Percentiles rank a stretch among this genome's conserved stretches.
phyloP scores from a whole-genome alignment of 2,888 invertebrate genomes.

The Limnephilus auricula region DNA sequence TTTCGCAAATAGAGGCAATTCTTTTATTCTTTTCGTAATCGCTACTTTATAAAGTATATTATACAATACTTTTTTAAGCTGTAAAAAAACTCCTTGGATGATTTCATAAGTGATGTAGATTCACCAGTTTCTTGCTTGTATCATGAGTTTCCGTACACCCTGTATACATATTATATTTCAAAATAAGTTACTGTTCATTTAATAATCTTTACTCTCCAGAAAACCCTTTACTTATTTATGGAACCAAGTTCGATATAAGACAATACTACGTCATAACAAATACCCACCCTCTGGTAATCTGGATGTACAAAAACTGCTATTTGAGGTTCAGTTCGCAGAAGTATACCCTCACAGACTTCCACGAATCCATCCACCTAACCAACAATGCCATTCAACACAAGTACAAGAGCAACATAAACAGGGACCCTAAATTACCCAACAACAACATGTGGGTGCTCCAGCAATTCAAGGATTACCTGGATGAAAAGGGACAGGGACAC shows the following conservation, averaged over 20 bases:
- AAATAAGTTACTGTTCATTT: background rate
- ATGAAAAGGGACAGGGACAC: conserved; percentile 77
- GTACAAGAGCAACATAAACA: conserved; percentile 77
- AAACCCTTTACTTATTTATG: conserved; percentile 87
- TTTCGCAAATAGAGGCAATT: too few species aligned
- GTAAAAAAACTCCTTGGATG: too few species aligned
- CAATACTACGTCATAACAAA: conserved; percentile 92
- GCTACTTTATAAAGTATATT: too few species aligned
- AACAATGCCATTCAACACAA: conserved; percentile 92
- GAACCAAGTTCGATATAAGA: conserved; percentile 94
- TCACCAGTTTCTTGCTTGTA: too few species aligned
- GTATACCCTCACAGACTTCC: conserved; percentile 86
- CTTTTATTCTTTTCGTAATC: too few species aligned
- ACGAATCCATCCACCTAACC: conserved; percentile 91
- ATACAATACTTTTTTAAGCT: too few species aligned
- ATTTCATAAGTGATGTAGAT: too few species aligned
- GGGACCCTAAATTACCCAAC: conserved; percentile 82
- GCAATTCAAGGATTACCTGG: conserved; percentile 82
- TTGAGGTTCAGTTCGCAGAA: conserved; percentile 91
- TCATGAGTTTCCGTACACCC: too few species aligned
- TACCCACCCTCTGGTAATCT: conserved; percentile 87
- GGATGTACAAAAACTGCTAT: conserved; percentile 92
- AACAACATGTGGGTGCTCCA: conserved; percentile 92
- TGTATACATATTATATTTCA: background rate
- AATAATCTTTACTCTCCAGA: conserved; percentile 76